Evolutionary conservation across 2,797 vertebrate genomes (phyloP).

Genomic region (Neosilurus mollespiculum): DNA sequence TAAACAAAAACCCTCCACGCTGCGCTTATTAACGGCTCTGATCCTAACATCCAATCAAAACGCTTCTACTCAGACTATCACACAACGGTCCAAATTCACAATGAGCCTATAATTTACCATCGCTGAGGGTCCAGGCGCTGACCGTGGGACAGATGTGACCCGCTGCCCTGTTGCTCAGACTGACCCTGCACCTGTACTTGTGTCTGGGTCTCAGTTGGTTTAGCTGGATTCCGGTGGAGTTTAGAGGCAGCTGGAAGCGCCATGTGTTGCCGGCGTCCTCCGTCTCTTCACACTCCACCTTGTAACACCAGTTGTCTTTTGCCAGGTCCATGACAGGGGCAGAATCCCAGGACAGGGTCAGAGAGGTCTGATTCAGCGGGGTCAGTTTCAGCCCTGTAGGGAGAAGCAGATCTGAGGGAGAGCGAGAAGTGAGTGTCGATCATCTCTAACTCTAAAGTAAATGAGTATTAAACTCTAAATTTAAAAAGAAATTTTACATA

Average conservation of each 20-base stretch:
- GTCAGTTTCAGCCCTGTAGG: conserved; percentile 75
- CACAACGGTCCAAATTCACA: not conserved
- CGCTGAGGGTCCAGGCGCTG: conserved; percentile 81
- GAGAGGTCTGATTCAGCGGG: conserved; percentile 74
- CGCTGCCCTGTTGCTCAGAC: conserved; percentile 72
- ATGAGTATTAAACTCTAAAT: no score
- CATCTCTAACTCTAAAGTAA: no score
- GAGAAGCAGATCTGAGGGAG: conserved; percentile 75
- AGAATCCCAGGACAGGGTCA: conserved; percentile 80
- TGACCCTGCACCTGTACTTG: conserved; percentile 77
- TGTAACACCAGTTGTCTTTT: conserved; percentile 75
- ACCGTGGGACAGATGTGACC: conserved; percentile 77
- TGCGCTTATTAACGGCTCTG: not conserved
- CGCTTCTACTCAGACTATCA: not conserved
- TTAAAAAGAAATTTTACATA: not conserved
- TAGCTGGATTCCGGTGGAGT: conserved; percentile 71
- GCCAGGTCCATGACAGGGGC: conserved; percentile 63
- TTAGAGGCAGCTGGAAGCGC: conserved; percentile 68
- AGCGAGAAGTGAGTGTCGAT: not conserved
- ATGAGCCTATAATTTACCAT: conserved; percentile 66
- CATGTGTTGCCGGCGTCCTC: conserved; percentile 59
- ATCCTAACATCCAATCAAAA: not conserved
- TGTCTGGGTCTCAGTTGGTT: conserved; percentile 74
- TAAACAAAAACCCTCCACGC: no score
- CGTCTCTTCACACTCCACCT: conserved; percentile 72